Evolutionary conservation across 2,797 vertebrate species (phyloP).

Genomic region (Notolepis coatsorum): DNA sequence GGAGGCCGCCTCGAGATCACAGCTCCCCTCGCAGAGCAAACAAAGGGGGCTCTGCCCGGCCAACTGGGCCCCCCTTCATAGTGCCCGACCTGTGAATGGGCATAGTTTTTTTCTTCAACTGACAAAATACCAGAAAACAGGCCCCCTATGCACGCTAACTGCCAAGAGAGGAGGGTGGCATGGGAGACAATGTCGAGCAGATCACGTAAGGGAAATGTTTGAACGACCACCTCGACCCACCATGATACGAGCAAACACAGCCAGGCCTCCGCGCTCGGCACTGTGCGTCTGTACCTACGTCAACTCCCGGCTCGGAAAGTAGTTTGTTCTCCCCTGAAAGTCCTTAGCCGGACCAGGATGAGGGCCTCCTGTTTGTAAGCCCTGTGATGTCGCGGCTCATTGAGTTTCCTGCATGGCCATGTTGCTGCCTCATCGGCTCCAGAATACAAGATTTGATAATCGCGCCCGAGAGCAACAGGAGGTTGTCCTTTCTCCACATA

Average conservation of each 20-base stretch:
- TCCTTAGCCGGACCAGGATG: slow-evolving; percentile 44
- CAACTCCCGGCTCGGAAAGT: slow-evolving; percentile 6
- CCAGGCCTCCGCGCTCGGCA: slow-evolving; percentile 38
- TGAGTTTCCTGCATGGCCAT: slow-evolving; percentile 22
- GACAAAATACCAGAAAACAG: slow-evolving; percentile 67
- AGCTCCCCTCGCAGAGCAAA: slow-evolving; percentile 35
- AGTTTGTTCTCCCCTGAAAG: slow-evolving; percentile 37
- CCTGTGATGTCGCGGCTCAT: slow-evolving; percentile 48
- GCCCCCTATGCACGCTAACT: slow-evolving; percentile 54
- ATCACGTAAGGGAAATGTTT: slow-evolving; percentile 65
- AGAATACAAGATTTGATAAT: slow-evolving; percentile 20
- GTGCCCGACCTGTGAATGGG: slow-evolving; percentile 62
- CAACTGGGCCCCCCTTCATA: slow-evolving; percentile 45
- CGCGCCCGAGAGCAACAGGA: slow-evolving; percentile 25
- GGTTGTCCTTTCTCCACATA: slow-evolving; percentile 19
- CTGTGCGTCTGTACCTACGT: slow-evolving; percentile 37
- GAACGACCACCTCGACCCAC: slow-evolving; percentile 24
- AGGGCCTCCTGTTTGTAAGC: slow-evolving; percentile 48
- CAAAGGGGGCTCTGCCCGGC: slow-evolving; percentile 39
- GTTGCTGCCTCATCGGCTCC: slow-evolving; percentile 42
- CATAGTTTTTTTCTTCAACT: slow-evolving; percentile 61
- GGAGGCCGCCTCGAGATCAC: slow-evolving; percentile 16
- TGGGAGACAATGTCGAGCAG: slow-evolving; percentile 55
- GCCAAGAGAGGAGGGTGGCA: slow-evolving; percentile 57
- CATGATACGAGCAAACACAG: slow-evolving; percentile 28